Evolutionary conservation across 2,113 vertebrate species (phyloP), one percentile per base, ranked within the genome.

Genomic region (Forbesichthys agassizii): DNA sequence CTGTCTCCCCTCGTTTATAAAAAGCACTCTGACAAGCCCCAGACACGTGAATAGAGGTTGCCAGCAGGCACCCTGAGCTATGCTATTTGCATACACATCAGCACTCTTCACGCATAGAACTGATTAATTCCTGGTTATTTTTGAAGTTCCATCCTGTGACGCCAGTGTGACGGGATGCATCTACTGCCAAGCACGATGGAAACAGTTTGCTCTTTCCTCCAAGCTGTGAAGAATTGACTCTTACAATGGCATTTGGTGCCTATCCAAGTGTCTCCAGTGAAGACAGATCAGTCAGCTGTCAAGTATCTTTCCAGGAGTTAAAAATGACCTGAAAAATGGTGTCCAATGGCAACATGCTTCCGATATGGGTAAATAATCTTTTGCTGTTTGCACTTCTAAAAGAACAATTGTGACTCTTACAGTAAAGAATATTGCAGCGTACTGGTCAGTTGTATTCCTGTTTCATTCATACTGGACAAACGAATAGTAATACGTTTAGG

Each of bases 231-330:
- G 67, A 52, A 52, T 86, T 82, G 69, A 68, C 27, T 69, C 86
- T 72, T 89, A 77, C 92, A 71, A 77, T 74, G 68, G 20, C 42
- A 67, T 75, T 69, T 85, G 48, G 68, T 87, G 77, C 57, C 20
- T 52, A 27, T 89, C 74, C 58, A 64, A 75, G 77, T 64, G 78
- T 84, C 71, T 16, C 56, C 66, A 54, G 69, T 57, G 53, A 48
- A 56, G 68, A 77, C 68, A 66, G 78, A 80, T 80, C 84, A 53
- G 74, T 86, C 90, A 92, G 91, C 90, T 93, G 91, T 90, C 89
- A 76, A 66, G 82, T 64, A 83, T 87, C 66, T 78, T 78, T 81
- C 74, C 65, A 69, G 71, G 80, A 89, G 88, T 91, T 91, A 89
- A 90, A 90, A 85, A 90, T 85, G 61, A 88, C 83, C 72, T 80